Evolutionary conservation across 2,888 invertebrate genomes (phyloP), one percentile per base, ranked within the genome.

Genomic region (Margaritifera margaritifera): DNA sequence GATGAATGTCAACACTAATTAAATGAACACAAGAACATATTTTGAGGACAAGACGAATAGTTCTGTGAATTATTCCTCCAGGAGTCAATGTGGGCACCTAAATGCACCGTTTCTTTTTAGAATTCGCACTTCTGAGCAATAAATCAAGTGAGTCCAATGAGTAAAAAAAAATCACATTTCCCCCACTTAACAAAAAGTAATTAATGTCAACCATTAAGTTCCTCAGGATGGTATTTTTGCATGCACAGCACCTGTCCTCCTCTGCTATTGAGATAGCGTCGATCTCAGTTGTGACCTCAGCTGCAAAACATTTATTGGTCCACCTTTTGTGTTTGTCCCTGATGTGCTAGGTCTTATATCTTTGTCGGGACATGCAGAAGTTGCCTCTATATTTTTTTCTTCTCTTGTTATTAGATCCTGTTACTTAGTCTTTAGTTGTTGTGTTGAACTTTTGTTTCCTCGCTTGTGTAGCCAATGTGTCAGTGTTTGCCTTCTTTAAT

Each of bases 101-200:
- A 31, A 27, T 27, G 5, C 5, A 5, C 27, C 5, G 27, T 27
- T 27, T 27, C 27, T 27, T 27, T 27, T 27, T 5, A 27, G 27
- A 27, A 27, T 5, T 27, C 27, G 5, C 27, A 27, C 5, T 27
- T 27, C 27, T 27, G 27, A 27, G 27, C 27, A 27, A 27, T 27
- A 27, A 27, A 27, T 27, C n/a, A 5, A 4, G 27, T 27, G 5
- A 27, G 27, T 27, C 27, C 70, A 70, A 27, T 70, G 70, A 18
- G 20, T 6, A n/a, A 42, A 66, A 27, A 70, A 8, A 58, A 20
- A n/a, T 66, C 63, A 63, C 70, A 70, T 51, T 66, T 22, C 6
- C 42, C 70, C 70, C 62, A 66, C 22, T 66, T 66, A n/a, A 66
- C 63, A 54, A 70, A 62, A 27, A 57, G 19, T 31, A 62, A 1